Evolutionary conservation across 2,797 vertebrate genomes (phyloP).

Genomic region (Molossus molossus): DNA sequence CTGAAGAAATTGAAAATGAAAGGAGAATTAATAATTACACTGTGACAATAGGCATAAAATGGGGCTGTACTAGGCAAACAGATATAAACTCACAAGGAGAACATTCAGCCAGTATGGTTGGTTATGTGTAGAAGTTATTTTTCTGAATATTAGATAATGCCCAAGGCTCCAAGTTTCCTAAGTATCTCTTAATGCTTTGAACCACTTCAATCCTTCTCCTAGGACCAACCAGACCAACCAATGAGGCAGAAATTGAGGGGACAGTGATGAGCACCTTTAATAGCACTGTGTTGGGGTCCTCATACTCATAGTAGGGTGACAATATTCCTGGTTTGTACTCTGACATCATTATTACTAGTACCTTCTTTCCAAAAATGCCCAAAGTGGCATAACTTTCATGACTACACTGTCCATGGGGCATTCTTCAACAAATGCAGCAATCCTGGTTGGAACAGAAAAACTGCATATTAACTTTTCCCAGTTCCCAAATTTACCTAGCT

Average conservation of each 20-base stretch:
- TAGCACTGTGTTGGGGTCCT: background rate
- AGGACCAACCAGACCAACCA: background rate
- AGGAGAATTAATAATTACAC: background rate
- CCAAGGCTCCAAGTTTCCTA: background rate
- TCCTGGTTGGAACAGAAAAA: background rate
- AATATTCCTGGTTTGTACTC: background rate
- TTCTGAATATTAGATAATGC: background rate
- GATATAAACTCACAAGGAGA: background rate
- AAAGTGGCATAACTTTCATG: background rate
- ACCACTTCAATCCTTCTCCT: background rate
- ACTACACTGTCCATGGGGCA: background rate
- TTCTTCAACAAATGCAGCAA: constrained; percentile 25
- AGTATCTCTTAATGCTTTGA: background rate
- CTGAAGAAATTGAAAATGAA: background rate
- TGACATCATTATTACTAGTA: background rate
- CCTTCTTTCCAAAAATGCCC: background rate
- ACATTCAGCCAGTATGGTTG: background rate
- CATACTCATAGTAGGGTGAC: background rate
- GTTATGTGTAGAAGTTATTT: background rate
- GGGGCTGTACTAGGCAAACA: background rate
- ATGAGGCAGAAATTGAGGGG: background rate
- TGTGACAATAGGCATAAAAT: background rate
- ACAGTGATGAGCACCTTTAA: background rate
- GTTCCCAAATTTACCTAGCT: constrained; percentile 52
- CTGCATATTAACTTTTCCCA: background rate